Evolutionary conservation across 2,113 vertebrate genomes (phyloP), one percentile per base, ranked within the genome.

Genomic region (Capreolus pygargus): DNA sequence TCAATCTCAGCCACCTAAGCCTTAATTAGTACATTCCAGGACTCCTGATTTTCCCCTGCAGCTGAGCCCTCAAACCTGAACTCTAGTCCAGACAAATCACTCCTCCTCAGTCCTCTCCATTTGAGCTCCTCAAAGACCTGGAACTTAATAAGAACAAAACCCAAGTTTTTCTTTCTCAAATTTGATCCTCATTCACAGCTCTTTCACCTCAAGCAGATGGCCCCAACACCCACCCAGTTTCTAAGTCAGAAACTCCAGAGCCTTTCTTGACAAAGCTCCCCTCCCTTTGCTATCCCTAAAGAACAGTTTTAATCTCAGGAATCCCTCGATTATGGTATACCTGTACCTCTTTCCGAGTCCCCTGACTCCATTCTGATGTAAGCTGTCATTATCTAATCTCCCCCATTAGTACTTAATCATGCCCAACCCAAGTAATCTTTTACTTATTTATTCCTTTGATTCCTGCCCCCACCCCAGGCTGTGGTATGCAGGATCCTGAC

Each of bases 121-220:
- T 43, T 93, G 16, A 97, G 93, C 39, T 93, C 13, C 43, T 93
- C 52, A 91, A 95, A 95, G 50, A 96, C 14, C 54, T 95, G 15
- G 21, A 91, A 91, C 50, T 91, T 86, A 91, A 27, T 19, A 97
- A 70, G 17, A 91, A 93, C 55, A 97, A 61, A 95, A 60, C 11
- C 81, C 45, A 96, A 94, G 27, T 16, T 91, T 79, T 89, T 93
- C 74, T 82, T 94, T 61, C 61, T 87, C 55, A 84, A 52, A 95
- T 7, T 16, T 81, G 39, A 36, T 52, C 39, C 17, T 96, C 30
- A 79, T 70, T 9, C 82, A 91, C n/a, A 64, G 15, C 21, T 92
- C 43, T 74, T 54, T 83, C 57, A 86, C 8, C 88, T 50, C 58
- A 14, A 23, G 27, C 23, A 55, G 92, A 89, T 58, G n/a, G 33